A percentile compares a stretch with the other conserved stretches of the same genome.
Evolutionary conservation across 2,113 vertebrate species (phyloP).

Genomic region (Pseudopipra pipra): DNA sequence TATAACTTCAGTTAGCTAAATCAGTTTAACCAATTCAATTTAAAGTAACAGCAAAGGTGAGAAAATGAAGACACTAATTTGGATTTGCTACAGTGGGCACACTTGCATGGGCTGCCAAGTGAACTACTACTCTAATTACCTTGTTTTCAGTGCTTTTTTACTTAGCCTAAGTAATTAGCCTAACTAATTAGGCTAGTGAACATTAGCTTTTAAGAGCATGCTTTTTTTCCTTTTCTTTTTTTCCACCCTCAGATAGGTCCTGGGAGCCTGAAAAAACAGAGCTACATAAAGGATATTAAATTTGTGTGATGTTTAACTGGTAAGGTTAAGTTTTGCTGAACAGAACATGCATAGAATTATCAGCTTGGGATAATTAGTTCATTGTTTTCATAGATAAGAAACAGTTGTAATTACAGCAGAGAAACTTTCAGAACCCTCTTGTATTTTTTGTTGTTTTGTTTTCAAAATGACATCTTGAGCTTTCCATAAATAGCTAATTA

Average conservation of each 20-base stretch:
- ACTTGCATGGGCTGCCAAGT: neutral
- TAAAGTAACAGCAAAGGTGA: neutral
- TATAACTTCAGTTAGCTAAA: neutral
- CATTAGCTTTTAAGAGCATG: neutral
- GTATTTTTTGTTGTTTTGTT: neutral
- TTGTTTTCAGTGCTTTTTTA: neutral
- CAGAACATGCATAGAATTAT: neutral
- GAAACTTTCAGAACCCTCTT: neutral
- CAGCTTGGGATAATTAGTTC: neutral
- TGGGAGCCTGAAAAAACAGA: neutral
- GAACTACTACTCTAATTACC: neutral
- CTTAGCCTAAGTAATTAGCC: neutral
- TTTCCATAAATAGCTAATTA: neutral
- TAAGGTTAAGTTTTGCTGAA: neutral
- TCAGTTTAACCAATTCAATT: neutral
- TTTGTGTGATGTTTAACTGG: neutral
- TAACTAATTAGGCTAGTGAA: neutral
- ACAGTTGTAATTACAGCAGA: neutral
- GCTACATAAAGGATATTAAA: neutral
- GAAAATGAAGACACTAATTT: neutral
- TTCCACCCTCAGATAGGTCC: rapidly evolving
- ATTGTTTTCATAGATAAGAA: neutral
- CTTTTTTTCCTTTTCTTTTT: rapidly evolving
- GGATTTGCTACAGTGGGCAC: neutral
- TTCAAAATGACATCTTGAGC: neutral